phyloP scores from a whole-genome alignment of 2,797 vertebrate species.

The Sandelia bainsii region DNA sequence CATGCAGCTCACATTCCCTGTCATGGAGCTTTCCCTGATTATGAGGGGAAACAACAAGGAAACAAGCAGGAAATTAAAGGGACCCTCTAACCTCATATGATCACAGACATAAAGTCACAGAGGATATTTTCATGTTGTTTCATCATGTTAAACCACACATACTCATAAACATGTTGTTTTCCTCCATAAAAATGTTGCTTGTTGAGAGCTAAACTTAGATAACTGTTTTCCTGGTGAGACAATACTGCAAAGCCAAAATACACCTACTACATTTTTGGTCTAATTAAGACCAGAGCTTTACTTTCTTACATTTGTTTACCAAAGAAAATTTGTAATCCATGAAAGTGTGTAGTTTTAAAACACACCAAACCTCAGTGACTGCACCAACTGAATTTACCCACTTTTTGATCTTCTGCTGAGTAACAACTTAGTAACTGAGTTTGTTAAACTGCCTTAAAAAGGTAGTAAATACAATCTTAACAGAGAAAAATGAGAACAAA shows the following conservation, averaged over 20 bases:
- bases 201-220: conserved; percentile 27
- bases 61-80: conserved; percentile 83
- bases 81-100: conserved; percentile 49
- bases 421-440: too few relatives aligned
- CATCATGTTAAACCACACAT: conserved; percentile 37
- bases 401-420: too few relatives aligned
- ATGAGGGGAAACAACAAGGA: conserved; percentile 75
- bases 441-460: too few relatives aligned
- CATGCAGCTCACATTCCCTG: conserved; percentile 65
- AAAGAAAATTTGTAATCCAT: not conserved
- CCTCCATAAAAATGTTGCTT: not conserved
- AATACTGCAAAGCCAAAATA: not conserved
- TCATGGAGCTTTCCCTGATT: conserved; percentile 78
- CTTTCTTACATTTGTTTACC: conserved; percentile 4
- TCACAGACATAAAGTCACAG: conserved; percentile 50
- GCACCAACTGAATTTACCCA: too few relatives aligned
- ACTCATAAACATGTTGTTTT: conserved; percentile 46
- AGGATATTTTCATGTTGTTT: conserved; percentile 58
- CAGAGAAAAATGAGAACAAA: too few relatives aligned
- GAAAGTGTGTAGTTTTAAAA: not conserved
- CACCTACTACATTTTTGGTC: not conserved
- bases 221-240: conserved; percentile 13
- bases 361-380: too few relatives aligned
- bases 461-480: too few relatives aligned
- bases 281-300: not conserved